phyloP scores from a whole-genome alignment of 2,797 vertebrate genomes.

The Sternotherus odoratus region DNA sequence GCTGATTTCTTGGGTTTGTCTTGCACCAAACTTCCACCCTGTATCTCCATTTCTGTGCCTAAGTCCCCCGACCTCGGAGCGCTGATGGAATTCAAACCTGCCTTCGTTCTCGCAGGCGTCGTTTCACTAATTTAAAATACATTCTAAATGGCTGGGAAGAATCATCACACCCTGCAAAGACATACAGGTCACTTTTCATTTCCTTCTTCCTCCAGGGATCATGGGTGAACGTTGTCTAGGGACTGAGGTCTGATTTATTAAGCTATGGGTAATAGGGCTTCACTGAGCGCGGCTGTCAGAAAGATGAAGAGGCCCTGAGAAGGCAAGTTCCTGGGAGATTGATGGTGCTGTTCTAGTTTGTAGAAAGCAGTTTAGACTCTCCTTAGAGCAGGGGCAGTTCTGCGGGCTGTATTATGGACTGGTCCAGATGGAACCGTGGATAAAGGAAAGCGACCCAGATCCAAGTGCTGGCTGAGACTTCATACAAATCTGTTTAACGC shows the following conservation, averaged over 20 bases:
- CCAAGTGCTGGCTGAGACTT: neutral
- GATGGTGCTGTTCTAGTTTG: accelerated
- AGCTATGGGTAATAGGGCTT: conserved; percentile 20
- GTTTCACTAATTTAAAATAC: conserved; percentile 47
- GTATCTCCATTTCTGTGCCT: neutral
- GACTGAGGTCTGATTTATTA: conserved; percentile 66
- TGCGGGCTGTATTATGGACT: too few relatives aligned
- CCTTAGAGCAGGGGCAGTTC: neutral
- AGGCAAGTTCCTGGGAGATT: conserved; percentile 25
- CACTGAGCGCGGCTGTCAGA: conserved; percentile 33
- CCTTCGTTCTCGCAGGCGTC: conserved; percentile 31
- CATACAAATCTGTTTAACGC: neutral
- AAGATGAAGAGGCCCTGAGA: conserved; percentile 55
- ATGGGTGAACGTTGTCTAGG: neutral
- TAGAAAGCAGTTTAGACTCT: neutral
- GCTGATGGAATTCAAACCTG: neutral
- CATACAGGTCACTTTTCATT: conserved; percentile 58
- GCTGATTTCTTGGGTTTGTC: neutral
- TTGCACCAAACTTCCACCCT: neutral
- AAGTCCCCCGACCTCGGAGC: neutral
- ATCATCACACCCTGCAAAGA: conserved; percentile 9
- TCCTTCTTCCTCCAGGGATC: conserved; percentile 54
- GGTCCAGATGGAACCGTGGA: neutral
- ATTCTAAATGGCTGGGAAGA: conserved; percentile 17
- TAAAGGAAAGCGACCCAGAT: neutral